These are phyloP conservation scores for Antheraea yamamai DNA, from an alignment of 2,888 invertebrate species.

Conservation along the genomic window DNA sequence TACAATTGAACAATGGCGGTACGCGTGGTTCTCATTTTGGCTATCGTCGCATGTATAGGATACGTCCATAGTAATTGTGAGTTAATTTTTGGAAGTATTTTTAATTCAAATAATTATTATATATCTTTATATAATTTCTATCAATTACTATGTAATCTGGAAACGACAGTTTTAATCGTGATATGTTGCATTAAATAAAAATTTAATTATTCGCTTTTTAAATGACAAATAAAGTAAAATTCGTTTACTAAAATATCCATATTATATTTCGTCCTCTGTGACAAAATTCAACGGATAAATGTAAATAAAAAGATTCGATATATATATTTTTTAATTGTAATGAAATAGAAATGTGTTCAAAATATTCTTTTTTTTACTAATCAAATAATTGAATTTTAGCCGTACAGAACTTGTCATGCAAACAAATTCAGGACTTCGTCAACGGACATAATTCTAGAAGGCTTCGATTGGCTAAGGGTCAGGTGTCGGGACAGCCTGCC, in stretches of 20 bases:
- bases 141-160: not conserved
- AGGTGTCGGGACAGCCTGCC: conserved; percentile 44
- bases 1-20: conserved; percentile 48
- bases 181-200: not conserved
- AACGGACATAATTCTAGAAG: conserved; percentile 50
- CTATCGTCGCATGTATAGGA: conserved; percentile 31
- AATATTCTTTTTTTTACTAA: not conserved
- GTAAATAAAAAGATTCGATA: too few relatives aligned
- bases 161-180: not conserved
- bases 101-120: not conserved
- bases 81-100: conserved; percentile 28
- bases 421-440: conserved; percentile 41
- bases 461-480: conserved; percentile 39
- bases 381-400: conserved; percentile 36
- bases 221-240: not conserved
- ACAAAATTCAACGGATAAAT: not conserved
- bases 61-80: conserved; percentile 45
- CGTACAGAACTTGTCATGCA: conserved; percentile 36
- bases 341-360: not conserved
- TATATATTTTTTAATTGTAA: not conserved
- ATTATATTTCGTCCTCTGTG: not conserved
- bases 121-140: not conserved
- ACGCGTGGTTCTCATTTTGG: conserved; percentile 47
- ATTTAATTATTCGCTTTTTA: not conserved
- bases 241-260: not conserved